Evolutionary conservation across 2,888 invertebrate species (phyloP).

Genomic region (Aricia artaxerxes): DNA sequence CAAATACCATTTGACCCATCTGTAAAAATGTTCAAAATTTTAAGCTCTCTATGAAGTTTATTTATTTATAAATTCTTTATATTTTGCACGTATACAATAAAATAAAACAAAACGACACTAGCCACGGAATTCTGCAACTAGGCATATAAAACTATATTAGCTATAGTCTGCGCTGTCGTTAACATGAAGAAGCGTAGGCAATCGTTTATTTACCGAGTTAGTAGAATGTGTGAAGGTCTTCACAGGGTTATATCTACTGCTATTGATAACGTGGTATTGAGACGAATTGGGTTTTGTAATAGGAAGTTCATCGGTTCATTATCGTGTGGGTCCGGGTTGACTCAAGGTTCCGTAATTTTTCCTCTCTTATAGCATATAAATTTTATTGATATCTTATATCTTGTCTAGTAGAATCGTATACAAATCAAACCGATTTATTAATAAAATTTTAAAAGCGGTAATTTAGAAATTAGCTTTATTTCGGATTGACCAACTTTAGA

Average conservation of each 20-base stretch:
- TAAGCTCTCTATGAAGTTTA: no score
- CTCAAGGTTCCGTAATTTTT: constrained; percentile 16
- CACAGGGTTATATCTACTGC: constrained; percentile 50
- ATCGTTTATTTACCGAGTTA: constrained; percentile 40
- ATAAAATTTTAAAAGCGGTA: no score
- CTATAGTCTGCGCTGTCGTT: constrained; percentile 6
- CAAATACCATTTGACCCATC: no score
- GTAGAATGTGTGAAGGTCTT: constrained; percentile 65
- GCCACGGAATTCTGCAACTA: no score
- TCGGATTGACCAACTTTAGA: no score
- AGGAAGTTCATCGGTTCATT: constrained; percentile 25
- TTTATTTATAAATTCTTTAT: no score
- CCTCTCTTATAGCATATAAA: not conserved
- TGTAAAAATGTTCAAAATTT: no score
- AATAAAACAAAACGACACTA: no score
- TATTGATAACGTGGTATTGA: constrained; percentile 34
- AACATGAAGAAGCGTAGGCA: constrained; percentile 33
- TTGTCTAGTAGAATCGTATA: not conserved
- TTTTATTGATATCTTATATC: not conserved
- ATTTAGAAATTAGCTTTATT: no score
- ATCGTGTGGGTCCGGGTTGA: constrained; percentile 25
- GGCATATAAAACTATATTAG: no score
- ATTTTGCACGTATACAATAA: no score
- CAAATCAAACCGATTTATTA: no score
- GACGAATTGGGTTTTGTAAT: constrained; percentile 32